Evolutionary conservation across 1,140 invertebrate species (phyloP).

Genomic region (Solen grandis): DNA sequence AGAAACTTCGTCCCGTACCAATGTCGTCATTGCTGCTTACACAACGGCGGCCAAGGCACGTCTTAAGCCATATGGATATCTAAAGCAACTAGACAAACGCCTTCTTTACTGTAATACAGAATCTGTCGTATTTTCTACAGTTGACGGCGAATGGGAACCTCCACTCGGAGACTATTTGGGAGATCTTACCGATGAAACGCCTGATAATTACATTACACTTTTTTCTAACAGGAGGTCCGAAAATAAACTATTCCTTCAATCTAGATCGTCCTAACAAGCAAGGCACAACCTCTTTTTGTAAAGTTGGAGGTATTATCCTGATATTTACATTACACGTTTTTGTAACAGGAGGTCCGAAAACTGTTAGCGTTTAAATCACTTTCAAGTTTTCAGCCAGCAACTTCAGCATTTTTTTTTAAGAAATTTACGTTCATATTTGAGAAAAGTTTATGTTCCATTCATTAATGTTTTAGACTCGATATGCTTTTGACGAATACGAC

Average conservation of each 20-base stretch:
- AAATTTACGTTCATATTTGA: too few species aligned
- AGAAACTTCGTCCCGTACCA: background rate
- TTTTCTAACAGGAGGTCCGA: background rate
- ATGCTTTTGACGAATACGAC: too few species aligned
- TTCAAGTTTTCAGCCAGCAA: too few species aligned
- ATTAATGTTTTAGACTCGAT: too few species aligned
- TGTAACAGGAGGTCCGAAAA: too few species aligned
- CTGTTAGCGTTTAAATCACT: too few species aligned
- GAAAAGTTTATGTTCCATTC: too few species aligned
- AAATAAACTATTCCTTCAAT: background rate
- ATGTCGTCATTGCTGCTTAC: background rate
- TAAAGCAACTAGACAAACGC: background rate
- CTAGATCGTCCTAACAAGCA: slow-evolving; percentile 2
- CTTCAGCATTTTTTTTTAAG: too few species aligned
- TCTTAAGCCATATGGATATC: background rate
- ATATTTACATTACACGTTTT: too few species aligned
- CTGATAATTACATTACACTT: background rate
- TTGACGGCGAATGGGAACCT: background rate
- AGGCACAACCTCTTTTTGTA: background rate
- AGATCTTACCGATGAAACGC: background rate
- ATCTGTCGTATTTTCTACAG: background rate
- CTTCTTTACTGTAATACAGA: background rate
- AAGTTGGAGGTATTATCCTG: background rate
- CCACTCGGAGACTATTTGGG: too few species aligned
- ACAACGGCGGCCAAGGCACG: background rate